These are phyloP conservation scores for Loxodonta africana DNA, from an alignment of 2,113 vertebrate species.

Conservation along the genomic window DNA sequence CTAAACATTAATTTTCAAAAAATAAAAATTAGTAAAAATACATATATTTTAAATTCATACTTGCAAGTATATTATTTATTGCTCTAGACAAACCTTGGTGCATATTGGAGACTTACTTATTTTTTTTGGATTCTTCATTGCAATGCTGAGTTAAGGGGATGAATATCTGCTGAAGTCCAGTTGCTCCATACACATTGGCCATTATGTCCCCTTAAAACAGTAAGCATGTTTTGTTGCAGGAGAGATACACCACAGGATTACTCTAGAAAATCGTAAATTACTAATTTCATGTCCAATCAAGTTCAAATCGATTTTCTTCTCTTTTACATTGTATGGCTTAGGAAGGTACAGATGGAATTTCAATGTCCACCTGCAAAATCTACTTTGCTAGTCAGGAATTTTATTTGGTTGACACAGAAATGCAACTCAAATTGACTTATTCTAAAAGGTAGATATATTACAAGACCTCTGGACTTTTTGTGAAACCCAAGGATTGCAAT, in stretches of 20 bases:
- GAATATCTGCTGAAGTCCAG: not conserved
- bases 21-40: not conserved
- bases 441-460: not conserved
- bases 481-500: not conserved
- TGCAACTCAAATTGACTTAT: not conserved
- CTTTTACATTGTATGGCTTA: not conserved
- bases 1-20: not conserved
- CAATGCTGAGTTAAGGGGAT: not conserved
- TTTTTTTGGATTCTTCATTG: not conserved
- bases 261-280: not conserved
- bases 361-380: not conserved
- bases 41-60: not conserved
- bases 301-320: not conserved
- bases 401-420: not conserved
- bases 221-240: not conserved
- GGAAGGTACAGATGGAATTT: constrained; percentile 25
- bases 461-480: not conserved
- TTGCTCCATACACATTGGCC: not conserved
- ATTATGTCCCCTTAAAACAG: not conserved
- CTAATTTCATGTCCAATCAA: not conserved
- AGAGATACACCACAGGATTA: not conserved
- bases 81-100: not conserved
- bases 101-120: not conserved
- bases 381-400: not conserved
- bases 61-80: not conserved